Evolutionary conservation across 37 sponge, comb jelly and placozoan genomes (phyloP).

Genomic region (Cliona cf. orientalis): DNA sequence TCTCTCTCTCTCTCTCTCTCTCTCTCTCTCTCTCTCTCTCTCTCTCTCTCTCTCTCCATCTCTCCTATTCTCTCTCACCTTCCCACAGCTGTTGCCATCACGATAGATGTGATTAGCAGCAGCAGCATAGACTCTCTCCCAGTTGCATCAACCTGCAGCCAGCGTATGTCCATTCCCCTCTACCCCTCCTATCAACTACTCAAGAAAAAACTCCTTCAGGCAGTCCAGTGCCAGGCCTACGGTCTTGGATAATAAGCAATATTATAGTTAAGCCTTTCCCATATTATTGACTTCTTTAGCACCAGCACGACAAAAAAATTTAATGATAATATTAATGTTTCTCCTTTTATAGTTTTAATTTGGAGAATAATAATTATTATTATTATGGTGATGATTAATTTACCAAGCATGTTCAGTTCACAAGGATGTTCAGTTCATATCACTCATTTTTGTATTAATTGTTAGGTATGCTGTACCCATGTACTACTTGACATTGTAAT

Average conservation of each 20-base stretch:
- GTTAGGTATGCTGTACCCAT: too few relatives aligned
- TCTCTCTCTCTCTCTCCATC: conserved; percentile 15
- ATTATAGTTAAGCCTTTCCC: background rate
- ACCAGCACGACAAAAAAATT: too few relatives aligned
- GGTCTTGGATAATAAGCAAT: conserved; percentile 80
- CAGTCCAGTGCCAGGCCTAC: conserved; percentile 88
- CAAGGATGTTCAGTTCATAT: too few relatives aligned
- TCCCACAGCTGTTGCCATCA: conserved; percentile 44
- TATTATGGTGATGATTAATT: too few relatives aligned
- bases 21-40: conserved; percentile 21
- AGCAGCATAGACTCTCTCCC: conserved; percentile 78
- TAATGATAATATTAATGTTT: too few relatives aligned
- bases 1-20: background rate
- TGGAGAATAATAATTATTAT: too few relatives aligned
- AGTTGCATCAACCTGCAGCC: conserved; percentile 92
- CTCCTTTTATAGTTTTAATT: too few relatives aligned
- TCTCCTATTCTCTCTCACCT: conserved; percentile 5
- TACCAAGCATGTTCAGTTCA: too few relatives aligned
- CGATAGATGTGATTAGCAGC: conserved; percentile 70
- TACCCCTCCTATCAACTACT: conserved; percentile 84
- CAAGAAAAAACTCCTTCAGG: conserved; percentile 82
- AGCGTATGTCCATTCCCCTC: conserved; percentile 87
- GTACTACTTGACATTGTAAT: too few relatives aligned
- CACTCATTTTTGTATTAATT: too few relatives aligned
- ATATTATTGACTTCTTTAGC: background rate